Conservation (phyloP, 2,797 vertebrate genomes). For the Momotus momota region DNA sequence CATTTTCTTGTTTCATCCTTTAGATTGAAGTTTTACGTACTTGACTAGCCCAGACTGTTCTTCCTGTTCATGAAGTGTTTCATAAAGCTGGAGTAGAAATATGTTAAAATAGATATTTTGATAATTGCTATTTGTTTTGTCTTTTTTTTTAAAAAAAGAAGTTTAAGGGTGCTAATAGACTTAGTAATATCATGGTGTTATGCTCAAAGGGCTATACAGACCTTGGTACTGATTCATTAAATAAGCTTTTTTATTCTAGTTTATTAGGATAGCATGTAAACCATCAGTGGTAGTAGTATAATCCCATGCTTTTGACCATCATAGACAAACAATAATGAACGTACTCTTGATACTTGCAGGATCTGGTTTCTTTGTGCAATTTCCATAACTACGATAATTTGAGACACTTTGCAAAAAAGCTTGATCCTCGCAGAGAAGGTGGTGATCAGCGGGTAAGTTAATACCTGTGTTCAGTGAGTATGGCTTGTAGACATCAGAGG, state of each 20-base stretch:
- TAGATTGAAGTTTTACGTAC: background rate
- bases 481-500: background rate
- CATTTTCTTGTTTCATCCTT: background rate
- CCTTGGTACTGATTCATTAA: background rate
- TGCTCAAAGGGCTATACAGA: background rate
- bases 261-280: background rate
- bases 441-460: constrained; percentile 96
- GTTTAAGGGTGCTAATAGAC: background rate
- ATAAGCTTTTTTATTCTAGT: background rate
- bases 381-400: constrained; percentile 99
- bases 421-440: constrained; percentile 95
- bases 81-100: background rate
- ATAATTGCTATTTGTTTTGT: background rate
- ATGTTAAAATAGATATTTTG: background rate
- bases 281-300: background rate
- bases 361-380: constrained; percentile 95
- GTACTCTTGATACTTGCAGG: constrained; percentile 79
- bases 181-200: background rate
- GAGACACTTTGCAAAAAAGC: constrained; percentile 97
- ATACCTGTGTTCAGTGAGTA: background rate
- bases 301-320: background rate
- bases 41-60: background rate
- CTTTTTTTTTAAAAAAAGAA: background rate
- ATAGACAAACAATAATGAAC: background rate
- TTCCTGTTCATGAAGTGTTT: background rate